Percentiles rank a stretch among this genome's conserved stretches.
These are phyloP conservation scores for Lutjanus argentimaculatus DNA, from an alignment of 2,797 vertebrate genomes.

Conservation along the genomic window DNA sequence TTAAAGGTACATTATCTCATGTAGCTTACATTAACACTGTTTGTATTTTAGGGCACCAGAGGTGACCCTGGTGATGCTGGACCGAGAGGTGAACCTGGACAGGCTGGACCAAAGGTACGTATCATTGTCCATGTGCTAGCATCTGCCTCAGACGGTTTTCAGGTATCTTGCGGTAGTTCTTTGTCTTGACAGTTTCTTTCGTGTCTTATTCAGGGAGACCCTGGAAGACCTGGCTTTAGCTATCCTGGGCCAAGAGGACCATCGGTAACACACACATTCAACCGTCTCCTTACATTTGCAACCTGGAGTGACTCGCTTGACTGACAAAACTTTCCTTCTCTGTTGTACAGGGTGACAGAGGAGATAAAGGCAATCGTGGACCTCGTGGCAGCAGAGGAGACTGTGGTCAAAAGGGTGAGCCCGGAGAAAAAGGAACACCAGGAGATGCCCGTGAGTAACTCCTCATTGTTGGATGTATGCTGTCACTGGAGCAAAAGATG, in stretches of 20 bases:
- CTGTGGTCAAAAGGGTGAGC: slow-evolving; percentile 90
- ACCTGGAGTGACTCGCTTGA: not conserved
- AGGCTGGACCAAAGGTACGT: slow-evolving; percentile 89
- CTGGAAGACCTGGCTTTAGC: slow-evolving; percentile 94
- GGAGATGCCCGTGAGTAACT: slow-evolving; percentile 86
- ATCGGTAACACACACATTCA: slow-evolving; percentile 78
- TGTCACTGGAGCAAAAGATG: not conserved
- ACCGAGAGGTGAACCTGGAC: slow-evolving; percentile 91
- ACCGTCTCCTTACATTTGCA: not conserved
- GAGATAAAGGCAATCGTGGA: slow-evolving; percentile 89
- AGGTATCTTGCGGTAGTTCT: not conserved
- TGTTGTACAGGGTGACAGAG: slow-evolving; percentile 90
- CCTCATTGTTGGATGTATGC: not conserved
- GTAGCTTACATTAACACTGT: slow-evolving; percentile 12
- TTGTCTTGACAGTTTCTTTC: slow-evolving; percentile 37
- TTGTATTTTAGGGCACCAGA: slow-evolving; percentile 88
- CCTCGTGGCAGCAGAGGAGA: slow-evolving; percentile 92
- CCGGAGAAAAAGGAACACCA: slow-evolving; percentile 88
- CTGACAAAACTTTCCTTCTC: slow-evolving; percentile 2
- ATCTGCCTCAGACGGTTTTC: not conserved
- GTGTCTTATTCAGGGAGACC: slow-evolving; percentile 87
- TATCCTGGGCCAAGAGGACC: slow-evolving; percentile 92
- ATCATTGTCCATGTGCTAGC: not conserved
- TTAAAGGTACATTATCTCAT: not conserved
- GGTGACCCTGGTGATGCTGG: slow-evolving; percentile 94